phyloP scores from a whole-genome alignment of 2,888 invertebrate genomes.

The Phrixothrix hirtus region DNA sequence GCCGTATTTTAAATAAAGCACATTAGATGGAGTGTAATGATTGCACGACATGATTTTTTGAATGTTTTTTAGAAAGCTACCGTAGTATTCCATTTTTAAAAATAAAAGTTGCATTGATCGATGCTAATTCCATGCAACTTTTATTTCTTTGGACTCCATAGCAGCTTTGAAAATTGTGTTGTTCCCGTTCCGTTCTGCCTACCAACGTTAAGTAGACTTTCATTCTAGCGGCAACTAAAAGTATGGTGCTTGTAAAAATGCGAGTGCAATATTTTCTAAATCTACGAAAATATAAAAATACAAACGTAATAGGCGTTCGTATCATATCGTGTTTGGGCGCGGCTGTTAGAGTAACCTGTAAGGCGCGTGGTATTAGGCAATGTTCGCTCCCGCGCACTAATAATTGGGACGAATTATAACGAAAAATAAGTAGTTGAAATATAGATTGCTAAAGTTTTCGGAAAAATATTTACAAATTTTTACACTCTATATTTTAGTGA shows the following conservation, averaged over 20 bases:
- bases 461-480: constrained; percentile 15
- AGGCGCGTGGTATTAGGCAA: too few species aligned
- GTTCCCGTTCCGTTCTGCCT: constrained; percentile 12
- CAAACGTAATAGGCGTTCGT: too few species aligned
- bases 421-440: background rate
- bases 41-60: constrained; percentile 3
- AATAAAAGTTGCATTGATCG: constrained; percentile 1
- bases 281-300: too few species aligned
- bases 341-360: too few species aligned
- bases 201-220: background rate
- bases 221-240: constrained; percentile 1
- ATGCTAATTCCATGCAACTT: constrained; percentile 4
- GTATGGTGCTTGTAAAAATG: background rate
- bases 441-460: background rate
- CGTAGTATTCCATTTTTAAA: too few species aligned
- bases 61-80: background rate
- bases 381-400: too few species aligned
- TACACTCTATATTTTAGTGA: constrained; percentile 45
- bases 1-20: too few species aligned
- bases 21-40: background rate
- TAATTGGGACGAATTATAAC: too few species aligned
- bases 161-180: constrained; percentile 17
- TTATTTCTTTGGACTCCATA: constrained; percentile 7
- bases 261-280: too few species aligned
- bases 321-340: too few species aligned